phyloP scores from a whole-genome alignment of 53 echinoderm and acorn worm species.

The Mesocentrotus franciscanus region DNA sequence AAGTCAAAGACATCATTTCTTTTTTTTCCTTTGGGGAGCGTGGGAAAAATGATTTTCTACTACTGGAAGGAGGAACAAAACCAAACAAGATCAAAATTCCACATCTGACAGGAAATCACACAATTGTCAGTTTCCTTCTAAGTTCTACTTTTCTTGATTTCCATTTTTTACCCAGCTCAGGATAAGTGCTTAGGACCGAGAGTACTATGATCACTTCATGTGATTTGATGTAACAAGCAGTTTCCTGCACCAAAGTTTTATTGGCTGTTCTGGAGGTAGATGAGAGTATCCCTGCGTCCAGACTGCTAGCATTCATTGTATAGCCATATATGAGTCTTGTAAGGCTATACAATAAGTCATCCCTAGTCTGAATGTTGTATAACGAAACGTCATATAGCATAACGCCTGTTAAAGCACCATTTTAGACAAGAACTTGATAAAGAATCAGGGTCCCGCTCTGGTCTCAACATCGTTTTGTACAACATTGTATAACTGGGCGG shows the following conservation, averaged over 20 bases:
- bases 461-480: no score
- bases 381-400: no score
- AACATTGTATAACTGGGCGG: no score
- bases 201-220: neutral
- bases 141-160: neutral
- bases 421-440: no score
- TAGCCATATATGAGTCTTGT: no score
- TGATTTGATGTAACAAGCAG: slow-evolving; percentile 11
- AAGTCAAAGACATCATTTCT: slow-evolving; percentile 10
- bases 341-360: no score
- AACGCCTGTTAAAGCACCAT: no score
- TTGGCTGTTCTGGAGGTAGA: neutral
- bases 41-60: slow-evolving; percentile 24
- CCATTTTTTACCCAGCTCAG: neutral
- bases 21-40: neutral
- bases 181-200: neutral
- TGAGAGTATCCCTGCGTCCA: neutral
- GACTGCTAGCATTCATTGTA: no score
- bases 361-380: no score
- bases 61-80: neutral
- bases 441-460: no score
- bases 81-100: slow-evolving; percentile 44
- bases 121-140: slow-evolving; percentile 43
- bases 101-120: slow-evolving; percentile 20
- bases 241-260: slow-evolving; percentile 14